phyloP scores from a whole-genome alignment of 2,888 invertebrate species.

The Diarsia dahlii region DNA sequence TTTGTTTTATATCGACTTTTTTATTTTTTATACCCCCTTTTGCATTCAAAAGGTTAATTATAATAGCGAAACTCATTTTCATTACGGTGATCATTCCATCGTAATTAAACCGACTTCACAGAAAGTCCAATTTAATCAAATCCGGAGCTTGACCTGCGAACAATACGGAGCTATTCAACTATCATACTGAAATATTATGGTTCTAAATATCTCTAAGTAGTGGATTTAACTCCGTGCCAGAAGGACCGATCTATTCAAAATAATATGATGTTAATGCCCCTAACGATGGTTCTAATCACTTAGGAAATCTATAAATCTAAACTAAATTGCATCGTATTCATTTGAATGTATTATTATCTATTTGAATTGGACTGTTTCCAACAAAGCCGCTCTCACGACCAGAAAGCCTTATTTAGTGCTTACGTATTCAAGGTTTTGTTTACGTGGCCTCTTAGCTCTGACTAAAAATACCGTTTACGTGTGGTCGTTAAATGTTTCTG shows the following conservation, averaged over 20 bases:
- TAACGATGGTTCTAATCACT: slow-evolving; percentile 41
- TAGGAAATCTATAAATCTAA: slow-evolving; percentile 50
- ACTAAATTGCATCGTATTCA: slow-evolving; percentile 53
- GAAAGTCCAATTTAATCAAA: slow-evolving; percentile 2
- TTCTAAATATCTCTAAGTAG: slow-evolving; percentile 18
- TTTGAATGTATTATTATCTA: slow-evolving; percentile 49
- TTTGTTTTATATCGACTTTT: too few species aligned
- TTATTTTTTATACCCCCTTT: too few species aligned
- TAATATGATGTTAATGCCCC: slow-evolving; percentile 45
- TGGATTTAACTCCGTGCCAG: slow-evolving; percentile 14
- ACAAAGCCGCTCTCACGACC: slow-evolving; percentile 17
- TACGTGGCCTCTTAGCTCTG: slow-evolving; percentile 16
- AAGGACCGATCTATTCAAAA: slow-evolving; percentile 46
- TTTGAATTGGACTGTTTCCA: slow-evolving; percentile 47
- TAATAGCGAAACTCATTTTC: neutral
- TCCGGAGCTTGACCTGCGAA: slow-evolving; percentile 16
- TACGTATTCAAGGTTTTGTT: slow-evolving; percentile 44
- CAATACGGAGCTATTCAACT: slow-evolving; percentile 16
- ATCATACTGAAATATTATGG: slow-evolving; percentile 34
- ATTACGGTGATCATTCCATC: neutral
- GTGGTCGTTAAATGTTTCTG: slow-evolving; percentile 8
- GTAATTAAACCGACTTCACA: neutral
- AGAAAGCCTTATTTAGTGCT: slow-evolving; percentile 40
- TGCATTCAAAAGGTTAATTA: neutral
- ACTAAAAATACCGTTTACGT: slow-evolving; percentile 12